phyloP scores from a whole-genome alignment of 2,888 invertebrate species.

The Dolichopus griseipennis region DNA sequence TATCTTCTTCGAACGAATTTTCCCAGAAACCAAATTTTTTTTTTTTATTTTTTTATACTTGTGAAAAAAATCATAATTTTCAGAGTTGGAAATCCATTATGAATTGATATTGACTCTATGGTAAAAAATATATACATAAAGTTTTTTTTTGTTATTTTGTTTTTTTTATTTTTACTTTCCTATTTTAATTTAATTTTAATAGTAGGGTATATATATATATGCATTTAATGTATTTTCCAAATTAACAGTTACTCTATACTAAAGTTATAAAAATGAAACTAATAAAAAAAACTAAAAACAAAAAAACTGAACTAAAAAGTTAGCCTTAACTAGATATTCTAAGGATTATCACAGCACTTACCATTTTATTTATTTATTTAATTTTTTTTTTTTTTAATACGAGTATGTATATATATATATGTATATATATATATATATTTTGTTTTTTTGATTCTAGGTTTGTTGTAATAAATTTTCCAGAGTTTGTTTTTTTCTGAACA shows the following conservation, averaged over 20 bases:
- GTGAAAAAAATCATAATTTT: neutral
- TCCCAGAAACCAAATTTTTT: too few relatives aligned
- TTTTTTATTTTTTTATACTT: neutral
- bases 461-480: too few relatives aligned
- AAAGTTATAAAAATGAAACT: neutral
- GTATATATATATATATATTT: too few relatives aligned
- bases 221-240: neutral
- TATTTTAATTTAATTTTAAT: conserved; percentile 2
- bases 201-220: neutral
- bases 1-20: neutral
- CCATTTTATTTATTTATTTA: neutral
- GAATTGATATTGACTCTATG: neutral
- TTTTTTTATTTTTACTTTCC: too few relatives aligned
- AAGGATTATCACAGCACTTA: neutral
- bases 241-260: neutral
- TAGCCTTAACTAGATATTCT: neutral
- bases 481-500: too few relatives aligned
- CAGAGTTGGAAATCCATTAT: neutral
- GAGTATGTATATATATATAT: too few relatives aligned
- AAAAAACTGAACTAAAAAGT: neutral
- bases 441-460: neutral
- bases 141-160: too few relatives aligned
- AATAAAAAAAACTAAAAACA: neutral
- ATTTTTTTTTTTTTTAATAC: neutral
- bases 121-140: too few relatives aligned